phyloP scores from a whole-genome alignment of 2,113 vertebrate species.

The Sebastes schlegelii region DNA sequence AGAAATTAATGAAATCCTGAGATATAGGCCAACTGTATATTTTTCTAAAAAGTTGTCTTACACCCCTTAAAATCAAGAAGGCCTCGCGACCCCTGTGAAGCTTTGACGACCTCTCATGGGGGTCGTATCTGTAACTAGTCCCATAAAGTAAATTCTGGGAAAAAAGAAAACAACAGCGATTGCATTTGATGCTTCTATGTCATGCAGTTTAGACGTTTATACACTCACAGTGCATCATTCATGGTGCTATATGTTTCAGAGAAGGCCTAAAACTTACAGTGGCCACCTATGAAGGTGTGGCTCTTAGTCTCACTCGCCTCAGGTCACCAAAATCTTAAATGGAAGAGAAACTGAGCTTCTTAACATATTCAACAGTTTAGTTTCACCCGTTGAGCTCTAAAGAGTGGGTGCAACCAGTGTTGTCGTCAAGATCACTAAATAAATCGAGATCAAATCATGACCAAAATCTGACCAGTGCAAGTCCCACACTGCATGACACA shows the following conservation, averaged over 20 bases:
- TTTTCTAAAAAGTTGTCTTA: no score
- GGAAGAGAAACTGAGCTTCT: conserved; percentile 20
- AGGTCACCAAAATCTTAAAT: neutral
- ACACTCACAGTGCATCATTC: neutral
- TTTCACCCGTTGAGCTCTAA: conserved; percentile 32
- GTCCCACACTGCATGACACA: no score
- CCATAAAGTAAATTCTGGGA: neutral
- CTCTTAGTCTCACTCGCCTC: neutral
- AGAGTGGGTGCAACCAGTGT: neutral
- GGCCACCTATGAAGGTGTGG: conserved; percentile 12
- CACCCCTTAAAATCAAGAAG: no score
- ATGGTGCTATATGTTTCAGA: neutral
- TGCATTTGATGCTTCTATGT: neutral
- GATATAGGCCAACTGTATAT: no score
- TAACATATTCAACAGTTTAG: conserved; percentile 24
- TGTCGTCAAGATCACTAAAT: no score
- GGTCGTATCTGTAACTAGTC: neutral
- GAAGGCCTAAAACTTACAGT: neutral
- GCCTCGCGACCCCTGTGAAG: no score
- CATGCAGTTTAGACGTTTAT: neutral
- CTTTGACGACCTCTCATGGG: no score
- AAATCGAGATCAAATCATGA: no score
- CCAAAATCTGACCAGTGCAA: no score
- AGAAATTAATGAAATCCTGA: no score
- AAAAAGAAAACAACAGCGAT: neutral